A percentile compares a stretch with the other conserved stretches of the same genome.
Evolutionary conservation across 2,797 vertebrate species (phyloP).

Genomic region (Halcyon smyrnensis): DNA sequence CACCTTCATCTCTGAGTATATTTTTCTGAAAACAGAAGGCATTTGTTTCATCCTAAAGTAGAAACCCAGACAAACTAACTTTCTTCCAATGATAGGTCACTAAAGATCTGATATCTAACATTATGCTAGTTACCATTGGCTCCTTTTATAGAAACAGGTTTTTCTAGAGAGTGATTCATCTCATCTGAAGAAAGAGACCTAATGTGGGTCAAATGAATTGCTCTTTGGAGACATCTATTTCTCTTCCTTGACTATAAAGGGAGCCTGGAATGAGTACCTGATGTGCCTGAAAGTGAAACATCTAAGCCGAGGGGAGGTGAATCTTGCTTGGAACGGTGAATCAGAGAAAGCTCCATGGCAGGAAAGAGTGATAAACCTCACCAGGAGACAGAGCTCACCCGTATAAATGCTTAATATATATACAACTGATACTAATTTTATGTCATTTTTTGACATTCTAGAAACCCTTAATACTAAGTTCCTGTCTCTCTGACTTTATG

Average conservation of each 20-base stretch:
- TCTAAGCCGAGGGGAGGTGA: not conserved
- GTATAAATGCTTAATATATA: not conserved
- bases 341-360: not conserved
- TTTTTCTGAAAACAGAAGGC: not conserved
- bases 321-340: not conserved
- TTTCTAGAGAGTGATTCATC: not conserved
- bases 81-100: not conserved
- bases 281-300: not conserved
- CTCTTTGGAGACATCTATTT: conserved; percentile 11
- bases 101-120: not conserved
- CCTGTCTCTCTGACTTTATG: not conserved
- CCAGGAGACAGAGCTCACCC: not conserved
- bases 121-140: not conserved
- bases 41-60: not conserved
- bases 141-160: not conserved
- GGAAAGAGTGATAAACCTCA: not conserved
- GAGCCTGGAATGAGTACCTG: not conserved
- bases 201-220: conserved; percentile 35
- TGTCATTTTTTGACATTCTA: not conserved
- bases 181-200: conserved; percentile 1
- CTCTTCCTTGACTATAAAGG: not conserved
- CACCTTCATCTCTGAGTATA: not conserved
- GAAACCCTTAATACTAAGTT: not conserved
- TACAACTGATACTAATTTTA: not conserved
- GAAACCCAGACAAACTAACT: not conserved